Evolutionary conservation across 2,888 invertebrate genomes (phyloP).

Genomic region (Neoaliturus tenellus): DNA sequence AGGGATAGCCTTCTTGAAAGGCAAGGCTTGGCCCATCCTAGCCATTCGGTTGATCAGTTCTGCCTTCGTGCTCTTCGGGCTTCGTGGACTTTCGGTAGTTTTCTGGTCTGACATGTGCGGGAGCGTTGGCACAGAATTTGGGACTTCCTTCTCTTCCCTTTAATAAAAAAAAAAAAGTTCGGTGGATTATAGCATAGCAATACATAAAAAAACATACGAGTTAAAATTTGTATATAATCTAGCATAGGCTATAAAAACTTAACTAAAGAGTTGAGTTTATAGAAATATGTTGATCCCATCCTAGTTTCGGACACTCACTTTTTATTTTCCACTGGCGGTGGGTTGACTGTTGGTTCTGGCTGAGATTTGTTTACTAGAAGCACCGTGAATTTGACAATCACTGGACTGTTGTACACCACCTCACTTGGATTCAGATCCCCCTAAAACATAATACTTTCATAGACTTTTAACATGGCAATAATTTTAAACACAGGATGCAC

Average conservation of each 20-base stretch:
- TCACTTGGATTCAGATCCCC: conserved; percentile 29
- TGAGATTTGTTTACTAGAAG: conserved; percentile 1
- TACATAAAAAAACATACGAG: no score
- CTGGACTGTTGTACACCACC: not conserved
- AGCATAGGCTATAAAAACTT: no score
- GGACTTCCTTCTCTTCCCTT: not conserved
- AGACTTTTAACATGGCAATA: no score
- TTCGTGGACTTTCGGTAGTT: not conserved
- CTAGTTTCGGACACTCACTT: no score
- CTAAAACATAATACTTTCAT: not conserved
- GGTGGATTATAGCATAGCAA: no score
- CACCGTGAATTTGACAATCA: conserved; percentile 32
- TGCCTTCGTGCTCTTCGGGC: conserved; percentile 69
- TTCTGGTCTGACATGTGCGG: not conserved
- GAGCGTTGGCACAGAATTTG: not conserved
- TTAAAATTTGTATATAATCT: no score
- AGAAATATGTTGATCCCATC: no score
- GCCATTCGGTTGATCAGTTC: conserved; percentile 76
- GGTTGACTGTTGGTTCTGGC: not conserved
- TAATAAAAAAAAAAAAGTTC: not conserved
- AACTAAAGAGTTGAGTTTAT: no score
- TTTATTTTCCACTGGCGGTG: not conserved
- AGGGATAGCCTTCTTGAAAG: conserved; percentile 66
- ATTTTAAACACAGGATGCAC: no score
- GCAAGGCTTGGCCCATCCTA: conserved; percentile 77